Evolutionary conservation across 1,140 invertebrate species (phyloP), one percentile per base, ranked within the genome.

Genomic region (Drosophila lini): DNA sequence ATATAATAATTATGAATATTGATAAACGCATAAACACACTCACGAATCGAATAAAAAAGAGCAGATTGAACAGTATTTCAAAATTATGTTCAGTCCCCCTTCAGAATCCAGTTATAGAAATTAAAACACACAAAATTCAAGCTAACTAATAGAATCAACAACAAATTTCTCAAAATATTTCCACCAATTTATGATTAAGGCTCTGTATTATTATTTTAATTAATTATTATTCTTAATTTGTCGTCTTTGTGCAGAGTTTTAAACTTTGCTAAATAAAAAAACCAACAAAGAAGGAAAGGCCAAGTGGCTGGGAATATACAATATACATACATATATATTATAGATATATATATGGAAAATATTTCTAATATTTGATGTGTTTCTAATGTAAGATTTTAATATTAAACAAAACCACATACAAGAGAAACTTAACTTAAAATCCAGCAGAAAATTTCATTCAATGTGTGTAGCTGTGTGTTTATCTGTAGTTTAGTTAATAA

Each of bases 1-100:
- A 91, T 88, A 91, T 89, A 89, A 89, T 88, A 88, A 88, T 89
- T 89, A 88, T 80, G 56, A 88, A 80, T 77, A 73, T 63, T 59
- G 65, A 77, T 67, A 83, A 71, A 83, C 60, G 71, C 69, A 82
- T 63, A 82, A 44, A 81, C 60, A 71, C 60, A 60, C 58, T 62
- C 62, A 74, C 44, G 32, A 56, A 48, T 60, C 55, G 40, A 58
- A 56, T 68, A 28, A 57, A 25, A 22, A 22, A 47, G 44, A 79
- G 45, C 50, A 31, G 48, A 53, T 61, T 64, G 63, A 34, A 47
- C 67, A 58, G 68, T 48, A 44, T 70, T 57, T 50, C 50, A 31
- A 58, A 58, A 58, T 68, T 71, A n/a, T 34, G 36, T 71, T 48
- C 22, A 28, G n/a, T 57, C 34, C 52, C 19, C 31, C 11, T 25